These are phyloP conservation scores for Channa striata DNA, from an alignment of 2,797 vertebrate genomes.

Conservation along the genomic window DNA sequence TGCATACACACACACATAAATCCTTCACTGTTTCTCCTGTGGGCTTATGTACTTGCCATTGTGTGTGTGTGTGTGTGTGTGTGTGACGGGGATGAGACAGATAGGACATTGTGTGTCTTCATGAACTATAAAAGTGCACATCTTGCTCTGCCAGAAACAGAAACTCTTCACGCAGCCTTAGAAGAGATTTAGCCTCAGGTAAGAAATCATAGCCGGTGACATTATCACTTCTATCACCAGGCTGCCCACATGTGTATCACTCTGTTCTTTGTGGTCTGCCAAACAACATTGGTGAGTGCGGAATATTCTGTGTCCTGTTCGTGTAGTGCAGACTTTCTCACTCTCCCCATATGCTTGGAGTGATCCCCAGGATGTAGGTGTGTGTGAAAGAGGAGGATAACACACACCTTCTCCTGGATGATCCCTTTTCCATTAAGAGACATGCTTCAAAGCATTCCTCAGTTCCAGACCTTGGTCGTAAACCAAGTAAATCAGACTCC, in stretches of 20 bases:
- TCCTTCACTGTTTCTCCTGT: conserved; percentile 9
- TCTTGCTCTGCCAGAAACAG: conserved; percentile 25
- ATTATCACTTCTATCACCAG: conserved; percentile 52
- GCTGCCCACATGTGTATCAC: conserved; percentile 52
- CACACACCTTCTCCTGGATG: no score
- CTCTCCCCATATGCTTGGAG: no score
- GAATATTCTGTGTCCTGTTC: conserved; percentile 26
- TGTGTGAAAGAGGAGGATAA: no score
- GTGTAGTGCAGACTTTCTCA: no score
- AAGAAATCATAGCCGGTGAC: conserved; percentile 62
- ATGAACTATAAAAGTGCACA: conserved; percentile 29
- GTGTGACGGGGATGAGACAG: not conserved
- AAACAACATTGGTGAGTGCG: conserved; percentile 53
- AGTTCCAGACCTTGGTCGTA: no score
- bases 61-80: conserved; percentile 1
- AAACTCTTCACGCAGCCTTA: conserved; percentile 8
- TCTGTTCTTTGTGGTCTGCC: conserved; percentile 30
- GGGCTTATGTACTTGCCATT: conserved; percentile 18
- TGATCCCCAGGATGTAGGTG: no score
- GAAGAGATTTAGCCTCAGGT: conserved; percentile 45
- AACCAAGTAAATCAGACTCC: no score
- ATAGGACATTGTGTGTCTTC: conserved; percentile 25
- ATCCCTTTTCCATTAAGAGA: no score
- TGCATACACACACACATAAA: conserved; percentile 16
- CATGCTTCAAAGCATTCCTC: no score